phyloP scores from a whole-genome alignment of 1,140 invertebrate genomes.

The Drosophila sproati region DNA sequence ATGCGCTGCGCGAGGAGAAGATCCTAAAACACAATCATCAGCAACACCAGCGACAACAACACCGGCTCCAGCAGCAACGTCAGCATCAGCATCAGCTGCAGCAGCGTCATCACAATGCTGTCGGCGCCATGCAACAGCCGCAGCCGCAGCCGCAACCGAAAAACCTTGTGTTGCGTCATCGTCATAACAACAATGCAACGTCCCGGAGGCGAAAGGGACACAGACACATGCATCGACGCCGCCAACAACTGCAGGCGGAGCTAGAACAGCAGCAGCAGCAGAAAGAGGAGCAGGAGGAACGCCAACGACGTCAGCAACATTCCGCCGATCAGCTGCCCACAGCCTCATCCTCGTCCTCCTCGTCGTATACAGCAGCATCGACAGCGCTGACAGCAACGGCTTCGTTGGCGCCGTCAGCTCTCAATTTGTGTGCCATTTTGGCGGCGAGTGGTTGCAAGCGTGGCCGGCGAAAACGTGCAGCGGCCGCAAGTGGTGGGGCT shows the following conservation, averaged over 20 bases:
- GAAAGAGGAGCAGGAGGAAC: slow-evolving; percentile 9
- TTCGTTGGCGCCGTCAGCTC: slow-evolving; percentile 73
- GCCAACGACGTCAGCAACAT: slow-evolving; percentile 11
- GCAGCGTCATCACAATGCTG: slow-evolving; percentile 17
- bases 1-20: slow-evolving; percentile 40
- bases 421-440: slow-evolving; percentile 76
- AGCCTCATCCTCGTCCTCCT: slow-evolving; percentile 66
- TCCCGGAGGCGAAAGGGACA: slow-evolving; percentile 48
- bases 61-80: slow-evolving; percentile 13
- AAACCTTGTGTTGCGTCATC: slow-evolving; percentile 69
- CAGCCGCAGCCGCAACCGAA: slow-evolving; percentile 73
- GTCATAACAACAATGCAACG: slow-evolving; percentile 75
- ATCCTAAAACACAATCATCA: slow-evolving; percentile 44
- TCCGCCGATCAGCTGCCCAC: slow-evolving; percentile 58
- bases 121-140: slow-evolving; percentile 53
- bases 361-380: slow-evolving; percentile 69
- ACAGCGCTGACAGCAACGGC: slow-evolving; percentile 68
- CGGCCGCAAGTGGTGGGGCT: not conserved
- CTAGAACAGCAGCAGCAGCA: slow-evolving; percentile 37
- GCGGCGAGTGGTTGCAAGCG: slow-evolving; percentile 78
- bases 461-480: slow-evolving; percentile 72
- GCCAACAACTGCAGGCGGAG: slow-evolving; percentile 43
- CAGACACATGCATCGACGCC: slow-evolving; percentile 55
- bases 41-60: slow-evolving; percentile 20
- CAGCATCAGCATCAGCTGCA: slow-evolving; percentile 33